phyloP scores from a whole-genome alignment of 2,797 vertebrate species.

The Acanthopagrus latus region DNA sequence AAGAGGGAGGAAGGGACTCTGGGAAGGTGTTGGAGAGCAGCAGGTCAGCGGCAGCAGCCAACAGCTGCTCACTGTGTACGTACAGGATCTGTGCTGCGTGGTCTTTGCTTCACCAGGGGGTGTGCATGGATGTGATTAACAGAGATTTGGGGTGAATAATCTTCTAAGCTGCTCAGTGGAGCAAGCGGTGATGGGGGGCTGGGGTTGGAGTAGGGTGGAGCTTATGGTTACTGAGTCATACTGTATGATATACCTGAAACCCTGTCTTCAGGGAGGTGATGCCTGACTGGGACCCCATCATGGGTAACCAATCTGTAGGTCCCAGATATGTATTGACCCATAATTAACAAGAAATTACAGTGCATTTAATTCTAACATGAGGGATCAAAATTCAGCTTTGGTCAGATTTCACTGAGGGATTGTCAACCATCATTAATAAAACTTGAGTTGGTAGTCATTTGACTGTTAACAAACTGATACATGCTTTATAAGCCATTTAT shows the following conservation, averaged over 20 bases:
- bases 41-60: constrained; percentile 41
- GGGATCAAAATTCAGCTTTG: neutral
- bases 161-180: constrained; percentile 91
- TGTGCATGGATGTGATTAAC: constrained; percentile 88
- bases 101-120: constrained; percentile 54
- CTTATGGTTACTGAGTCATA: constrained; percentile 31
- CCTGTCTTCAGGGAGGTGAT: neutral
- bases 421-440: no score
- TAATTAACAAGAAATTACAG: neutral
- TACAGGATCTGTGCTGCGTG: constrained; percentile 50
- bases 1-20: constrained; percentile 31
- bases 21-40: constrained; percentile 51
- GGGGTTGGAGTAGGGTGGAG: constrained; percentile 47
- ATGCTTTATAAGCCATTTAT: no score
- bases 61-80: constrained; percentile 48
- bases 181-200: constrained; percentile 74
- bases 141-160: constrained; percentile 93
- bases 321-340: neutral
- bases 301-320: neutral
- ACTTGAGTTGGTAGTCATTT: no score
- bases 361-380: no score
- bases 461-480: no score
- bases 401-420: no score
- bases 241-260: constrained; percentile 40
- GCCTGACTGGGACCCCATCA: constrained; percentile 9